These are phyloP conservation scores for Meteorus cinctellus DNA, from an alignment of 2,888 invertebrate genomes.

Conservation along the genomic window DNA sequence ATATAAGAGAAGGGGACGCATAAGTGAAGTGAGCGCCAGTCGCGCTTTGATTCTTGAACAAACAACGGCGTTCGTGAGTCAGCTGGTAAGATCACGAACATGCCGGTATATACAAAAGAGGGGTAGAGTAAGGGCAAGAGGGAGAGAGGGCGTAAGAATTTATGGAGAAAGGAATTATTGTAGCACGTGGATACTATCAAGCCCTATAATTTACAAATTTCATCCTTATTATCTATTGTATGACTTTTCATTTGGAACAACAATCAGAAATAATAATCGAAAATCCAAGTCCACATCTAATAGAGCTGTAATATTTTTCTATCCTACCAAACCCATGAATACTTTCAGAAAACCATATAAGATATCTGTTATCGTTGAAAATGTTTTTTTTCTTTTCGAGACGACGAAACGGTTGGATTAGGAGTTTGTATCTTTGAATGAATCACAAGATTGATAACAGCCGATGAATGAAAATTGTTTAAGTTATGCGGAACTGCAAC, in stretches of 20 bases:
- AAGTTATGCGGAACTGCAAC: too few species aligned
- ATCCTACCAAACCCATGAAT: too few species aligned
- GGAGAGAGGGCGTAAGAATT: neutral
- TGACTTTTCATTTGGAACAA: too few species aligned
- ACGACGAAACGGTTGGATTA: neutral
- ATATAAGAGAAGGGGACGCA: constrained; percentile 43
- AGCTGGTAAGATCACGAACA: constrained; percentile 52
- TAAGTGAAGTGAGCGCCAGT: constrained; percentile 49
- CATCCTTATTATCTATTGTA: neutral
- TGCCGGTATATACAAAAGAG: neutral
- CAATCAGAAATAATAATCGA: too few species aligned
- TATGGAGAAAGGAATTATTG: neutral
- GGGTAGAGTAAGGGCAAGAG: neutral
- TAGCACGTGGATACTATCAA: constrained; percentile 1
- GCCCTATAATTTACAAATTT: constrained; percentile 1
- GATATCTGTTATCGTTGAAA: too few species aligned
- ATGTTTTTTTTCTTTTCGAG: neutral
- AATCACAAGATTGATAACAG: constrained; percentile 23
- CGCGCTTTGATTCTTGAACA: constrained; percentile 53
- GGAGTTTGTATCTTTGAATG: constrained; percentile 1
- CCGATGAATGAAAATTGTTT: constrained; percentile 19
- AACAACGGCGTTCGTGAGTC: constrained; percentile 57
- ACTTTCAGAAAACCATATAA: too few species aligned
- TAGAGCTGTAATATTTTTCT: too few species aligned
- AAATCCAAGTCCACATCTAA: too few species aligned